These are phyloP conservation scores for Mycalesis mineus DNA, from an alignment of 2,888 invertebrate species.

Conservation along the genomic window DNA sequence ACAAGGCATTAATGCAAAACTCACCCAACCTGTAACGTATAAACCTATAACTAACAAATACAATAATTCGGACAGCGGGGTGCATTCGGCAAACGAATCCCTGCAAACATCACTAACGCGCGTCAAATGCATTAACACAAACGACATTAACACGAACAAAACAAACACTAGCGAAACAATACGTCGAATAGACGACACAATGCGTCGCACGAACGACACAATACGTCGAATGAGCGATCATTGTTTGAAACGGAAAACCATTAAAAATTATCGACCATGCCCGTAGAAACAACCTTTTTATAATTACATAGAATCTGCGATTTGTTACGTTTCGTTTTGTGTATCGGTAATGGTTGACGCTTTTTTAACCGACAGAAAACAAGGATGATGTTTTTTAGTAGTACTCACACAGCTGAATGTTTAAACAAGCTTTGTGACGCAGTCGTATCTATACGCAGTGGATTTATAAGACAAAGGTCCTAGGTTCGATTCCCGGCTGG, in stretches of 20 bases:
- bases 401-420: too few relatives aligned
- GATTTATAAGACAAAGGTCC: too few relatives aligned
- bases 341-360: not conserved
- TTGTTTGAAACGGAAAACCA: constrained; percentile 58
- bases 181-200: constrained; percentile 52
- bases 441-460: too few relatives aligned
- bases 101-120: constrained; percentile 36
- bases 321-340: constrained; percentile 18
- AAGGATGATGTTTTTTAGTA: not conserved
- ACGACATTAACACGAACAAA: constrained; percentile 64
- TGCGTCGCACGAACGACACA: constrained; percentile 42
- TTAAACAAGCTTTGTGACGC: too few relatives aligned
- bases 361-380: not conserved
- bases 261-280: constrained; percentile 63
- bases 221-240: constrained; percentile 41
- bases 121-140: constrained; percentile 56
- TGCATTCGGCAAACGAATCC: constrained; percentile 24
- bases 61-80: constrained; percentile 31
- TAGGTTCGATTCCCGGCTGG: too few relatives aligned
- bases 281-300: constrained; percentile 44
- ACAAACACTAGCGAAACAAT: constrained; percentile 49
- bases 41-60: constrained; percentile 12
- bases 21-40: constrained; percentile 12
- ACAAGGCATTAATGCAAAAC: not conserved
- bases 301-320: constrained; percentile 51